A percentile compares a stretch with the other conserved stretches of the same genome.
phyloP scores from a whole-genome alignment of 2,797 vertebrate species.

The Coccyzus lansbergi region DNA sequence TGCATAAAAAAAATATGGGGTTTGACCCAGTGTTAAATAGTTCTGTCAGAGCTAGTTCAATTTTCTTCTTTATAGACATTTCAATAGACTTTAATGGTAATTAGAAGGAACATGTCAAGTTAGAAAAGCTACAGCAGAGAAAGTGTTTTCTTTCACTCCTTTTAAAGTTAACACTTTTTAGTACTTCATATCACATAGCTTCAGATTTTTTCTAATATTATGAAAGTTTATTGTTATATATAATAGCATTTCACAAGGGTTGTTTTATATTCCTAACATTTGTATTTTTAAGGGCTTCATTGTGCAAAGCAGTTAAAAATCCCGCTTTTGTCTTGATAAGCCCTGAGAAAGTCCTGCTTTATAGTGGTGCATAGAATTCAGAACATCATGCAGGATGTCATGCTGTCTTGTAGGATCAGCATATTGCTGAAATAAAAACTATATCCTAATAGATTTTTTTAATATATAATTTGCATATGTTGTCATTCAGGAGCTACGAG shows the following conservation, averaged over 20 bases:
- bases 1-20: neutral
- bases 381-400: neutral
- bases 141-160: neutral
- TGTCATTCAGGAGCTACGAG: conserved; percentile 89
- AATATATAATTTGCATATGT: neutral
- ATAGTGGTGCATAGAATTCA: neutral
- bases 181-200: neutral
- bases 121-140: neutral
- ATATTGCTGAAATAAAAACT: neutral
- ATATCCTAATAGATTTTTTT: neutral
- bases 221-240: neutral
- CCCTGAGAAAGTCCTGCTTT: neutral
- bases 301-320: neutral
- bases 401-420: neutral
- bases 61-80: neutral
- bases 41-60: neutral
- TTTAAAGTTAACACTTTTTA: neutral
- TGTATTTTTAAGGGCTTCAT: neutral
- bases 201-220: neutral
- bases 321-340: neutral
- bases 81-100: neutral
- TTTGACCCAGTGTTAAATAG: neutral
- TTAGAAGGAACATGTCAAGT: neutral
- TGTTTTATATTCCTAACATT: neutral
- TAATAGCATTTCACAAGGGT: neutral